Evolutionary conservation across 2,888 invertebrate genomes (phyloP).

Genomic region (Drosophila infuscata): DNA sequence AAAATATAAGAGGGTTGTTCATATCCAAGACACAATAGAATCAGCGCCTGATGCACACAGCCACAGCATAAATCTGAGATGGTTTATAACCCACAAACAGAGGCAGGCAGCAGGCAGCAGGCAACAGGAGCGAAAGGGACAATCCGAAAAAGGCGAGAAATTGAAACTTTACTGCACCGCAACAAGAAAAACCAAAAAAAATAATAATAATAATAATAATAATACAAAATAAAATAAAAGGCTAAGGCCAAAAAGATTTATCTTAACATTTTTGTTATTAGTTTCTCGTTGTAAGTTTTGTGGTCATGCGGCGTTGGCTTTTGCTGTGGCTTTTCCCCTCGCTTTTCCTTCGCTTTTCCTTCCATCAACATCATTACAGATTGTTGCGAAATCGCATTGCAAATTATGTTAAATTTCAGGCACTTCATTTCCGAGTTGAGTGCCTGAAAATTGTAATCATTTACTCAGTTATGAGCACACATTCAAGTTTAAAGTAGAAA

Average conservation of each 20-base stretch:
- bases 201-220: neutral
- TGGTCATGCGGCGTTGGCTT: conserved; percentile 65
- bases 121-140: neutral
- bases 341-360: conserved; percentile 2
- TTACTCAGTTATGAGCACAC: conserved; percentile 17
- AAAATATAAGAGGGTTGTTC: conserved; percentile 78
- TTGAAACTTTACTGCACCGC: conserved; percentile 51
- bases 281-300: conserved; percentile 62
- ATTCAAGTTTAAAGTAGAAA: conserved; percentile 4
- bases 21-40: conserved; percentile 72
- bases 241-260: conserved; percentile 66
- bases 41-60: conserved; percentile 55
- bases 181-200: neutral
- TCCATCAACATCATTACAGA: conserved; percentile 54
- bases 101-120: neutral
- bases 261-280: conserved; percentile 79
- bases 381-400: conserved; percentile 69
- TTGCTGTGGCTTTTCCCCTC: conserved; percentile 1
- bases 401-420: conserved; percentile 69
- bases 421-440: conserved; percentile 67
- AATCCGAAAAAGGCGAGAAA: conserved; percentile 34
- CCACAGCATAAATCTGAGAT: conserved; percentile 69
- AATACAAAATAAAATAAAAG: conserved; percentile 14
- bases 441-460: conserved; percentile 52
- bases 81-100: conserved; percentile 48